Conservation (phyloP, 2,797 vertebrate genomes). For the Adrianichthys oophorus region DNA sequence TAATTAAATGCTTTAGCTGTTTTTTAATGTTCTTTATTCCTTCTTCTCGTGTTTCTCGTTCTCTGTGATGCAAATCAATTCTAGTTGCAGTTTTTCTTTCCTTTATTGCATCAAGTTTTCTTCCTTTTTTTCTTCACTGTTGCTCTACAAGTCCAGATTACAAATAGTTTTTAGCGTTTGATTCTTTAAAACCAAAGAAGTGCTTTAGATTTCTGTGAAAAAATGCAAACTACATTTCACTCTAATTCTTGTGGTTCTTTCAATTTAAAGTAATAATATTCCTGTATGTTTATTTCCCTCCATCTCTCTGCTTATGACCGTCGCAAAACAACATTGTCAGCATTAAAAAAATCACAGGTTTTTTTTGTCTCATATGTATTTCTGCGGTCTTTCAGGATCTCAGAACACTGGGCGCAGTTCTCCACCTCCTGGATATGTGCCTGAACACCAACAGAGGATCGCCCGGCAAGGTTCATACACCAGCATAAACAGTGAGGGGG, state of each 20-base stretch:
- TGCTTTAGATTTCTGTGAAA: too few species aligned
- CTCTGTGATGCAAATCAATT: conserved; percentile 19
- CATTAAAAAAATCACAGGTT: too few species aligned
- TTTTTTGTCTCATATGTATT: too few species aligned
- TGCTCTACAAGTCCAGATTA: conserved; percentile 84
- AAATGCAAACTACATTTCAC: too few species aligned
- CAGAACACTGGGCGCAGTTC: conserved; percentile 94
- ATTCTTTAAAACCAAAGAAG: too few species aligned
- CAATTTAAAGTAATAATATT: too few species aligned
- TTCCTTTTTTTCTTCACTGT: conserved; percentile 92
- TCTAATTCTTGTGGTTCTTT: too few species aligned
- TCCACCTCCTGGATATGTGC: conserved; percentile 94
- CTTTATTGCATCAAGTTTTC: conserved; percentile 85
- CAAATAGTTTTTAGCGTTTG: conserved; percentile 62
- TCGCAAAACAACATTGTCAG: too few species aligned
- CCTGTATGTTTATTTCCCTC: too few species aligned
- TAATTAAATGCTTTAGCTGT: neutral
- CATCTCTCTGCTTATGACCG: too few species aligned
- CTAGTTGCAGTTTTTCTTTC: conserved; percentile 82
- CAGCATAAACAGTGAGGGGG: conserved; percentile 97
- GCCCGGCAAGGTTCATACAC: conserved; percentile 97
- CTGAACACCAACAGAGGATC: conserved; percentile 93
- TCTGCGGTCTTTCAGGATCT: conserved; percentile 78
- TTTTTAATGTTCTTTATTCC: neutral
- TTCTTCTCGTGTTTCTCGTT: neutral